Evolutionary conservation across 2,888 invertebrate genomes (phyloP), one percentile per base, ranked within the genome.

Genomic region (Lasioglossum pauxillum): DNA sequence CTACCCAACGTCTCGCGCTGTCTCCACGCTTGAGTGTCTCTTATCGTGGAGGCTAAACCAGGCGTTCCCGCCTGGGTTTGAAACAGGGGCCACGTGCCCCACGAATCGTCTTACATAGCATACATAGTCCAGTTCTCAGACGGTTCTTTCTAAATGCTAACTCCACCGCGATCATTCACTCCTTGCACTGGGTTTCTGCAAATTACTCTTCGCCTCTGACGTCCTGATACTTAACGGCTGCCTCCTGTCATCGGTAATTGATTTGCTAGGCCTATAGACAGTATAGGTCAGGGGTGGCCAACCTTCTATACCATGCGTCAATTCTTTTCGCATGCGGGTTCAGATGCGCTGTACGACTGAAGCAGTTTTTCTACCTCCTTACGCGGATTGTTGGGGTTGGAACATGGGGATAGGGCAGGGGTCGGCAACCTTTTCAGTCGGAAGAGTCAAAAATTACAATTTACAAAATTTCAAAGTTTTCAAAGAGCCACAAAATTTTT

Each of bases 111-210:
- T 84, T 72, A 49, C 27, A 23, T 49, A 57, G 73, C 44, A 8
- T 4, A 10, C 53, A 53, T n/a, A n/a, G 53, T 53, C 71, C 71
- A 73, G 74, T 84, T 81, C 82, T 80, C 78, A 57, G 84, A 80
- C 64, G 77, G 76, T 83, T 91, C 90, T 89, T 91, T 92, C 91
- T 86, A 83, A 88, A 88, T 85, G 88, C 90, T 90, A 94, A 94
- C 95, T 95, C 95, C 92, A 94, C 93, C 89, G 78, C 91, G 88
- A 92, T 95, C 91, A 94, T 95, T 94, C 93, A 93, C 94, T 94
- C 95, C 95, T 94, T 94, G 93, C 94, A 94, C 93, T 85, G 90
- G 83, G 89, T 93, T 93, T 93, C 93, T 92, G 91, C 91, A 94
- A 94, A 95, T 94, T 93, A 92, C 92, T 93, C 89, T 86, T 89